Evolutionary conservation across 2,113 vertebrate species (phyloP).

Genomic region (Hipposideros armiger): DNA sequence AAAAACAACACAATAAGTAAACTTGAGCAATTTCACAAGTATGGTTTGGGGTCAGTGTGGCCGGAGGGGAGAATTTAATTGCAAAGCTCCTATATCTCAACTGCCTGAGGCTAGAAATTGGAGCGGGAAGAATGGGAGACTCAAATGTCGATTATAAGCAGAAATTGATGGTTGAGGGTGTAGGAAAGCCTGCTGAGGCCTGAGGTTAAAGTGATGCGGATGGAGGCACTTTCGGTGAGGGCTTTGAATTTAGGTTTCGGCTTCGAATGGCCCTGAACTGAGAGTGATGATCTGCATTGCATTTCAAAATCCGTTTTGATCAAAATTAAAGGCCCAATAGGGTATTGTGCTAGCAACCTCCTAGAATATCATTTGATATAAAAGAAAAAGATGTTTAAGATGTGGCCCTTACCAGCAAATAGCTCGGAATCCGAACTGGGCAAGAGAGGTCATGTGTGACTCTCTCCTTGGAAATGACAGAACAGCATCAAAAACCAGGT

Average conservation of each 20-base stretch:
- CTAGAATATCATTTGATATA: background rate
- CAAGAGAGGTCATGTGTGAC: background rate
- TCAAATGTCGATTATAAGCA: background rate
- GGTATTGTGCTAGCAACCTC: background rate
- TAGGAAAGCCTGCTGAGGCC: background rate
- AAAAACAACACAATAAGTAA: constrained; percentile 51
- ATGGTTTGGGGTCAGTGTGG: constrained; percentile 66
- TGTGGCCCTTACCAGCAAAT: background rate
- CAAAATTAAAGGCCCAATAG: constrained; percentile 45
- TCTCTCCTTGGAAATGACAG: background rate
- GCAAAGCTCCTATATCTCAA: constrained; percentile 62
- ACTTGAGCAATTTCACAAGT: constrained; percentile 46
- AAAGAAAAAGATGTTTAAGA: background rate
- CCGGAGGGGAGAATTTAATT: constrained; percentile 80
- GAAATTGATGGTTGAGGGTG: background rate
- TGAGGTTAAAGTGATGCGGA: background rate
- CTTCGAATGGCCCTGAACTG: background rate
- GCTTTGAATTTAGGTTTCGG: background rate
- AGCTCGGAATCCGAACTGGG: background rate
- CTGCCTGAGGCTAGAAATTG: constrained; percentile 69
- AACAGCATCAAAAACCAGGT: background rate
- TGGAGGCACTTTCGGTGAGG: background rate
- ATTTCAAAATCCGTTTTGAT: background rate
- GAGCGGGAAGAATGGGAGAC: background rate
- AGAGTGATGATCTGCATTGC: background rate